Conservation (phyloP, 2,113 vertebrate genomes). For the Heterocephalus glaber region DNA sequence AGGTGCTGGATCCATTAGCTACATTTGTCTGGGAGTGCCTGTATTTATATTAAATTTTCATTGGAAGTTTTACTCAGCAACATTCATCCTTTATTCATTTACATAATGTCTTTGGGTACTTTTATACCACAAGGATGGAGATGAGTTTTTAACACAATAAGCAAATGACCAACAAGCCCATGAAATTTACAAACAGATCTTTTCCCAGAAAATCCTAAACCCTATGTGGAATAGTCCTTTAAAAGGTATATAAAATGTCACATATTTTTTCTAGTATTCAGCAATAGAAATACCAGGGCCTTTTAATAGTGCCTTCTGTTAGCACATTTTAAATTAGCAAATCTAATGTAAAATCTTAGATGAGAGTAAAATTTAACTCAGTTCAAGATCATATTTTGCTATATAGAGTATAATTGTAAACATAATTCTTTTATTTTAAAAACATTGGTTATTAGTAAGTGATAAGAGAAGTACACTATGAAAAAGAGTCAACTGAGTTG, state of each 20-base stretch:
- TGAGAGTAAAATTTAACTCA: neutral
- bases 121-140: neutral
- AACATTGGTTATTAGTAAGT: neutral
- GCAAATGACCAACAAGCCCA: neutral
- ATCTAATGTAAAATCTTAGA: constrained; percentile 52
- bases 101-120: neutral
- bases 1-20: neutral
- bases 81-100: neutral
- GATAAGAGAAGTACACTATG: neutral
- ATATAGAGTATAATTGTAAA: constrained; percentile 61
- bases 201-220: neutral
- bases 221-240: neutral
- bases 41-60: neutral
- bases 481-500: neutral
- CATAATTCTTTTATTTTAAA: neutral
- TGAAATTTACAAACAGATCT: neutral
- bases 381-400: constrained; percentile 56
- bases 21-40: neutral
- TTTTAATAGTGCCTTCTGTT: neutral
- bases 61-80: neutral
- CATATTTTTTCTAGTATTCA: neutral
- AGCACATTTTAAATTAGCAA: constrained; percentile 66
- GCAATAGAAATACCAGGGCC: neutral
- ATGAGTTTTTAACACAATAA: neutral
- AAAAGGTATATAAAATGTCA: neutral